Evolutionary conservation across 2,888 invertebrate species (phyloP).

Genomic region (Catocala sponsa): DNA sequence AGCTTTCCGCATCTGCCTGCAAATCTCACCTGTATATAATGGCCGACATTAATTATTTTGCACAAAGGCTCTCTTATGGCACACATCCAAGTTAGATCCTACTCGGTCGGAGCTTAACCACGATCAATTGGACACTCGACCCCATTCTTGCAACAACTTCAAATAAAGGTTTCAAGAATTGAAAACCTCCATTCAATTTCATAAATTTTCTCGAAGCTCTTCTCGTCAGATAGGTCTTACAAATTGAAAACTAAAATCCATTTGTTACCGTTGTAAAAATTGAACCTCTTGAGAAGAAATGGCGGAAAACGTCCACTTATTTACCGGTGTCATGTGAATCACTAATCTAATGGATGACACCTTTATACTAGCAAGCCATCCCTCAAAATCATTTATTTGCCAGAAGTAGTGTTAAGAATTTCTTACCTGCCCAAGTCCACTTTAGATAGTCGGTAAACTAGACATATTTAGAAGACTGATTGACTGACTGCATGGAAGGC

Average conservation of each 20-base stretch:
- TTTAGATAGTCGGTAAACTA: too few relatives aligned
- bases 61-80: too few relatives aligned
- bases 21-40: too few relatives aligned
- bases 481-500: too few relatives aligned
- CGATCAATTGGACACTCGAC: background rate
- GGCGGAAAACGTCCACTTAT: constrained; percentile 1
- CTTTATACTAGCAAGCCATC: too few relatives aligned
- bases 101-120: background rate
- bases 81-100: too few relatives aligned
- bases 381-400: too few relatives aligned
- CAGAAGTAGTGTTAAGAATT: too few relatives aligned
- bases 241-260: constrained; percentile 18
- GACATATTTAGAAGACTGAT: too few relatives aligned
- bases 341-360: background rate
- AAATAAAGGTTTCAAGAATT: background rate
- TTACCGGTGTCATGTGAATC: background rate
- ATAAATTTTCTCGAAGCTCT: constrained; percentile 10
- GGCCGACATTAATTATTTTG: too few relatives aligned
- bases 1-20: too few relatives aligned
- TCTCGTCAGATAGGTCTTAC: constrained; percentile 1
- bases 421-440: too few relatives aligned
- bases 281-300: background rate
- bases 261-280: constrained; percentile 10
- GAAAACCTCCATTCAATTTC: constrained; percentile 9
- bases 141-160: background rate